Evolutionary conservation across 2,888 invertebrate genomes (phyloP), one percentile per base, ranked within the genome.

Genomic region (Arctia plantaginis): DNA sequence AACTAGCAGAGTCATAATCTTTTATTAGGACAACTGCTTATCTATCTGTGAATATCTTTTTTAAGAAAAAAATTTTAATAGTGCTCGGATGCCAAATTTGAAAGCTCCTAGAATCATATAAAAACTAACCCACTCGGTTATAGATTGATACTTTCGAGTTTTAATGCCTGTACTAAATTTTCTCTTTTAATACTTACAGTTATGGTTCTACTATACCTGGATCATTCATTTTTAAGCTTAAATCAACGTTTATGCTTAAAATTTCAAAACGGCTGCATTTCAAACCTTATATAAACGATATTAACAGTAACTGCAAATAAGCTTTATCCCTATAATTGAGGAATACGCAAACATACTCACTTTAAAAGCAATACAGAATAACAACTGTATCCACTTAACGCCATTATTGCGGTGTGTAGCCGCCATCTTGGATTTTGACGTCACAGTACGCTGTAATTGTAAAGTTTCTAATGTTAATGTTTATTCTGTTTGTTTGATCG

Each of bases 381-480:
- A 75, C 66, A 74, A 69, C 75, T 27, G 41, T 72, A 73, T 64
- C 77, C 78, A 82, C 78, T 82, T 75, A 80, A 35, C 68, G 67
- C 72, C 75, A 80, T 81, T 74, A 78, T 66, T 55, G 73, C 27
- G 66, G 71, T 62, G 30, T 72, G 51, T 67, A 51, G 67, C 72
- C 78, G 75, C 82, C 82, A 81, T 78, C 72, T 78, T 76, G 75
- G 41, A 71, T 68, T 62, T 62, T 80, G 75, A 82, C 78, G 78
- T 82, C 80, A 80, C 70, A 71, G 69, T 72, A 72, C 64, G 7
- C 18, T 71, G 64, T 78, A 72, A 80, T 77, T 51, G 47, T 66
- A 62, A 81, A 82, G 76, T 81, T 81, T 72, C 47, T 80, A 76
- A 80, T 82, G 74, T 70, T 74, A 74, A 79, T 81, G 74, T 71